Percentiles rank a stretch among this genome's conserved stretches.
phyloP scores from a whole-genome alignment of 1,140 invertebrate genomes.

The Drosophila kurseongensis region DNA sequence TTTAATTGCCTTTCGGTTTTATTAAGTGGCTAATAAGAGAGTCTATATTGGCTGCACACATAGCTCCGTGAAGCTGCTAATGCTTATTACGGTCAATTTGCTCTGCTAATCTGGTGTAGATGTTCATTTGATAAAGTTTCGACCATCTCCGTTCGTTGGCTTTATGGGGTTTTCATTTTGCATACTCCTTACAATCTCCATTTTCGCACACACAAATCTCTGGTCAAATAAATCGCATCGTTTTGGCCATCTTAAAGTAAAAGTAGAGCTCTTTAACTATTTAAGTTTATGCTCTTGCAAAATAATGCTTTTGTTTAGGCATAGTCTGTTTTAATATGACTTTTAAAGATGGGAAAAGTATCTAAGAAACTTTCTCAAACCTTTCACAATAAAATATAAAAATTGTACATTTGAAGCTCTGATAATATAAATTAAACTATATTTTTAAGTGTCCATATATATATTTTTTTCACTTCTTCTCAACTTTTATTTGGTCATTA shows the following conservation, averaged over 20 bases:
- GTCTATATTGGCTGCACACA: conserved; percentile 16
- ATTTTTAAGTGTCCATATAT: background rate
- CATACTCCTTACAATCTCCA: conserved; percentile 15
- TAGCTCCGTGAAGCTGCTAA: conserved; percentile 41
- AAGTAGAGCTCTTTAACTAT: conserved; percentile 35
- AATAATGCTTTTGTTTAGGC: conserved; percentile 42
- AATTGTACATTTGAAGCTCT: background rate
- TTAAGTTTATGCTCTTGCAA: conserved; percentile 55
- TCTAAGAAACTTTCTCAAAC: conserved; percentile 9
- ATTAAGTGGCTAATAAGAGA: conserved; percentile 61
- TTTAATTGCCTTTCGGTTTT: conserved; percentile 47
- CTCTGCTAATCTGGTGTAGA: conserved; percentile 19
- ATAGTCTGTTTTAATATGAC: conserved; percentile 20
- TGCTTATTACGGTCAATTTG: conserved; percentile 59
- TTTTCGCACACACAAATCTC: background rate
- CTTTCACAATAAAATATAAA: conserved; percentile 9
- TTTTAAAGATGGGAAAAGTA: conserved; percentile 6
- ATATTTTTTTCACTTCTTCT: background rate
- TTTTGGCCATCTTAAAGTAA: conserved; percentile 52
- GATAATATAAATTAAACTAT: background rate
- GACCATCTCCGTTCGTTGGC: conserved; percentile 37
- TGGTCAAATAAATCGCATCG: conserved; percentile 16
- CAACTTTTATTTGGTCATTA: background rate
- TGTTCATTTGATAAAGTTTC: conserved; percentile 14
- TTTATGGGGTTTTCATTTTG: conserved; percentile 27